Evolutionary conservation across 2,797 vertebrate genomes (phyloP), one percentile per base, ranked within the genome.

Genomic region (Tragelaphus oryx): DNA sequence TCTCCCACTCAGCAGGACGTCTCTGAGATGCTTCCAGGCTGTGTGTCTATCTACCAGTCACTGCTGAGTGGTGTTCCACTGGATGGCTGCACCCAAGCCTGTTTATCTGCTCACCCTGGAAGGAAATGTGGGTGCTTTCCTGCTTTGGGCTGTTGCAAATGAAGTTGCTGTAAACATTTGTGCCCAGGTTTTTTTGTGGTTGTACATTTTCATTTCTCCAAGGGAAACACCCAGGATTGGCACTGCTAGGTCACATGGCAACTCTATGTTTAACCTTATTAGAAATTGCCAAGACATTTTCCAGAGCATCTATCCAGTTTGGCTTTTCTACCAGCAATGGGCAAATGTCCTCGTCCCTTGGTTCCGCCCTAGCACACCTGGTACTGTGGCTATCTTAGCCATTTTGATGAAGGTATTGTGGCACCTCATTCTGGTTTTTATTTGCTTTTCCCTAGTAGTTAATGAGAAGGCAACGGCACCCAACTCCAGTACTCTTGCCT

Each of bases 41-140:
- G 8, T 85, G 12, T 0, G 0, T 28, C 80, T 13, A 37, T 37
- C 33, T 3, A n/a, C 6, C 13, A 16, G 48, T 26, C 8, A 1
- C 28, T n/a, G 16, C 12, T 20, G 2, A 65, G 83, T 11, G 11
- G 6, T 30, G 13, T 20, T 68, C n/a, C 41, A 48, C 4, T 7
- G 8, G 30, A 37, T 22, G 12, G 9, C 48, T 5, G 65, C 18
- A 11, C 55, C 54, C 41, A 3, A 4, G 33, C n/a, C 59, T 48
- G 37, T 50, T 55, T 3, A 65, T 48, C 5, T 6, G 18, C 28
- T 59, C 17, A 20, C 37, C 81, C 3, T 1, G 30, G 20, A 54
- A 74, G 60, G 30, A 71, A 26, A 75, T 78, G 16, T 11, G 52
- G 24, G 22, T 60, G 7, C 9, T 33, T 60, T 78, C 33, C 26